Base-by-base conservation (phyloP, 2,797 vertebrate genomes). In the Cossypha heuglini region DNA sequence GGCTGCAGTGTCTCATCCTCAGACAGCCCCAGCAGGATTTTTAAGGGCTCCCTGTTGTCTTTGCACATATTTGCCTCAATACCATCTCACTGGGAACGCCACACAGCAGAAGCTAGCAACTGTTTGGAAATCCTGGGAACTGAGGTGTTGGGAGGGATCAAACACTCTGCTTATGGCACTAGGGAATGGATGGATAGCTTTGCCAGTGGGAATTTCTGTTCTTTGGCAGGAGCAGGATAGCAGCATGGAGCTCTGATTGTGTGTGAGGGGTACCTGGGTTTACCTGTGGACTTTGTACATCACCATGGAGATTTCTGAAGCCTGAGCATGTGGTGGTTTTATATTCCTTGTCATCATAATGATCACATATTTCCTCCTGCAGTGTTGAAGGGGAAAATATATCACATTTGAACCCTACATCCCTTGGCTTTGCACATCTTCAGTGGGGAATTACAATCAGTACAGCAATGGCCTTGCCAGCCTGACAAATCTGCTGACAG, bases 401-500 rank as follows among this genome's bases (percentile, higher is more conserved):
- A 71, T 77, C 42, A 38, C n/a, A 15, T 71, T 86, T 93, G 52
- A 37, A 46, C 31, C 31, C 26, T 59, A 15, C 9, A 5, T 67
- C 46, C 79, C 75, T 72, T 87, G 57, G 48, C 79, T 93, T 81
- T 85, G 63, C 57, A 31, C 74, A 20, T 67, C 63, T 82, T 92
- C 46, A 25, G 14, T n/a, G 31, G 40, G 67, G 71, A 89, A 66
- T 46, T 87, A 13, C 59, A 89, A 7, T 89, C 81, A 59, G 59
- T 78, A 28, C 63, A 85, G 71, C 62, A 66, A 9, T 46, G 67
- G 72, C 71, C 81, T 91, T 85, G 77, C 67, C 77, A 93, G 26
- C 63, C 52, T 85, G 86, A 79, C 87, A 87, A 89, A 82, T 89
- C 37, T 94, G 86, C 81, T 95, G 93, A 91, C 84, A 89, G 5